Percentiles rank a stretch among this genome's conserved stretches.
phyloP scores from a whole-genome alignment of 2,113 vertebrate species.

The Onychostruthus taczanowskii region DNA sequence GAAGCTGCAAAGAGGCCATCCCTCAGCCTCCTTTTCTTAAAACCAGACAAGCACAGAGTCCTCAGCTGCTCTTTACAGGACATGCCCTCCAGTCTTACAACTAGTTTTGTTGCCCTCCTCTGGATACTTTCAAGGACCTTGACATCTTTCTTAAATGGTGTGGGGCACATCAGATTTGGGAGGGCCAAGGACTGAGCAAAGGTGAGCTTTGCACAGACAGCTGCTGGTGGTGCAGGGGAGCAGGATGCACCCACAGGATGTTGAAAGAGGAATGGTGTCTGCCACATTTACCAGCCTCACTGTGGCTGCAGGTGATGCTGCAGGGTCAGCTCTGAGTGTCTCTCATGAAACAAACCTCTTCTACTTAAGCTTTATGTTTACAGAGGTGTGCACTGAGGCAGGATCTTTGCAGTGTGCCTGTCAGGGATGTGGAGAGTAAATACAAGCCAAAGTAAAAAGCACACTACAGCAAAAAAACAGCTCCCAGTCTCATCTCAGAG shows the following conservation, averaged over 20 bases:
- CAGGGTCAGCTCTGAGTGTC: background rate
- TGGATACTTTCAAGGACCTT: background rate
- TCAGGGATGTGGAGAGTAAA: background rate
- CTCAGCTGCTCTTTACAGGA: background rate
- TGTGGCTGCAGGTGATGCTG: background rate
- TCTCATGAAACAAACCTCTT: background rate
- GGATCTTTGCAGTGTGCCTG: background rate
- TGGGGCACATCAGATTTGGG: background rate
- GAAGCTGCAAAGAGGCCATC: background rate
- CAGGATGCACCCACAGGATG: background rate
- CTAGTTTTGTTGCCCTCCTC: background rate
- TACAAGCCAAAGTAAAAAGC: background rate
- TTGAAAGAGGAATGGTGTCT: background rate
- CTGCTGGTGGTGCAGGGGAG: background rate
- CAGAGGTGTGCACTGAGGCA: accelerated
- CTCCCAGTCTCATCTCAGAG: background rate
- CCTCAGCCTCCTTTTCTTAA: background rate
- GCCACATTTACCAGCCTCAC: background rate
- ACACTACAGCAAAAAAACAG: background rate
- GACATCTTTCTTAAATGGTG: background rate
- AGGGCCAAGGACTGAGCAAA: background rate
- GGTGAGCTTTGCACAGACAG: background rate
- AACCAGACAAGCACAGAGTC: background rate
- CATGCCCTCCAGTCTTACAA: background rate
- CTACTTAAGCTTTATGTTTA: background rate